These are phyloP conservation scores for Cantharis flavilabris DNA, from an alignment of 2,888 invertebrate species.

Conservation along the genomic window DNA sequence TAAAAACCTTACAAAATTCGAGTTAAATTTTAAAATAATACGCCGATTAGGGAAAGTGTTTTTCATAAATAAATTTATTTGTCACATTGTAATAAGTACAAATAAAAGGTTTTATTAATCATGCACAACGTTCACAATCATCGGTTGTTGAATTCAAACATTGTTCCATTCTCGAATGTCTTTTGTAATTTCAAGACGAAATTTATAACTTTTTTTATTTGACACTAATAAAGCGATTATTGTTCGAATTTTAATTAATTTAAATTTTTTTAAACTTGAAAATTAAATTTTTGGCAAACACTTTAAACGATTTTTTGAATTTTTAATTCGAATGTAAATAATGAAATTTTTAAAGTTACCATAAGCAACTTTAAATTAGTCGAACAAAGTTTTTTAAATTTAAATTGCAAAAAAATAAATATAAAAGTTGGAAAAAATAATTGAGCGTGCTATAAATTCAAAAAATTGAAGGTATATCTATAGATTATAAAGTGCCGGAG, in stretches of 20 bases:
- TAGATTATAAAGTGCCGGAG: slow-evolving; percentile 2
- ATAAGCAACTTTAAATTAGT: neutral
- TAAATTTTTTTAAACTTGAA: neutral
- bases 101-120: neutral
- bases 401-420: neutral
- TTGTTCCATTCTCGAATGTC: neutral
- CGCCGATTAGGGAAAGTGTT: neutral
- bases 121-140: neutral
- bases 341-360: neutral
- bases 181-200: neutral
- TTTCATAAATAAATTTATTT: neutral
- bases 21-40: neutral
- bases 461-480: neutral
- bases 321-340: neutral
- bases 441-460: slow-evolving; percentile 6
- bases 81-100: neutral
- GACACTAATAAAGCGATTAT: neutral
- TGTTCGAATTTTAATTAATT: neutral
- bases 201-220: neutral
- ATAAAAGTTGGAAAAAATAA: neutral
- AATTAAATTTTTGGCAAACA: neutral
- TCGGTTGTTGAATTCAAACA: neutral
- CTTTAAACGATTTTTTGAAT: neutral
- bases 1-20: neutral
- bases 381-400: neutral